Base-by-base conservation (phyloP, 2,113 vertebrate genomes). In the Ondatra zibethicus region DNA sequence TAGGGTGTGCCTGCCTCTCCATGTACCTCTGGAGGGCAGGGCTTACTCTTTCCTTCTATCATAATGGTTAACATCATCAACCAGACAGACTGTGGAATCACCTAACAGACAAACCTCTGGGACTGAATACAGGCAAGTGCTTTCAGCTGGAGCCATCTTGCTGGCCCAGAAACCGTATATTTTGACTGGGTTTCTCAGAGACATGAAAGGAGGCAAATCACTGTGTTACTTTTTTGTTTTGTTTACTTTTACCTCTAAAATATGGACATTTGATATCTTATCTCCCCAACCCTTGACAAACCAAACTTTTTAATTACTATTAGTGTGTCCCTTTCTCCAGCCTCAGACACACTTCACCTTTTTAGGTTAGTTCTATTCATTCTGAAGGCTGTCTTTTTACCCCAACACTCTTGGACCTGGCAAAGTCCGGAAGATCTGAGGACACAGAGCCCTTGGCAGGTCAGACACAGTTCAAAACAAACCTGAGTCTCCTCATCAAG, bases 121-220 rank as follows among this genome's bases (percentile, higher is more conserved):
- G 61, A 85, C 1, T 45, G 16, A 45, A 45, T 9, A 50, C 45
- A 33, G 42, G 45, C 47, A 36, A 52, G 77, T 19, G 77, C 31
- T 17, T 52, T 19, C 14, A 33, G 47, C 47, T 33, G 21, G 29
- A 19, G 16, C 47, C 16, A 36, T 5, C 47, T 33, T 33, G 14
- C 47, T 50, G 45, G 16, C 76, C 47, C 76, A 47, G 78, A 95
- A 93, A 90, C 36, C 50, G 12, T 12, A 76, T 29, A 61, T 55
- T 76, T 70, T 78, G 58, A 89, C 61, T 72, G n/a, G 6, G 68
- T 94, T 94, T 91, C 89, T 78, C 72, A 63, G 82, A 91, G 89
- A 82, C n/a, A 27, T 1, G 3, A 73, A 73, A 36, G 31, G 65
- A 8, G 29, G 52, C 75, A 92, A 36, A 50, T 68, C 33, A 36